phyloP scores from a whole-genome alignment of 1,140 invertebrate genomes.

The Diorhabda sublineata region DNA sequence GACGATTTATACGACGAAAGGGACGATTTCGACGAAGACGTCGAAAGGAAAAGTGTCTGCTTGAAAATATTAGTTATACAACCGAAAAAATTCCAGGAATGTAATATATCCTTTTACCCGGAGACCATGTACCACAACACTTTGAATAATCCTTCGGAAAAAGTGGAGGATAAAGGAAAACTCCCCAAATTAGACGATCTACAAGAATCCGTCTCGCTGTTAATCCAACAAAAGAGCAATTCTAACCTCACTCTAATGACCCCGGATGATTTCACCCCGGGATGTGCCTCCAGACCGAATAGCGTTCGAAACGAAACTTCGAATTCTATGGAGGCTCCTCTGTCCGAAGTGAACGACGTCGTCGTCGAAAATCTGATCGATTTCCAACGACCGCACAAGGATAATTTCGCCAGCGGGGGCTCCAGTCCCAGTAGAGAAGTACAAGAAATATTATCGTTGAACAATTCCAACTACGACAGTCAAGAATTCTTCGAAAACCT shows the following conservation, averaged over 20 bases:
- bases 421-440: slow-evolving; percentile 85
- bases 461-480: slow-evolving; percentile 45
- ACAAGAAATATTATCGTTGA: slow-evolving; percentile 67
- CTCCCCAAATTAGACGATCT: slow-evolving; percentile 42
- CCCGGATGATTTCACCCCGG: slow-evolving; percentile 80
- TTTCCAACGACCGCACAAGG: slow-evolving; percentile 41
- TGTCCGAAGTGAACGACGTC: slow-evolving; percentile 31
- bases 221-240: slow-evolving; percentile 36
- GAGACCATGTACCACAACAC: slow-evolving; percentile 38
- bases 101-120: slow-evolving; percentile 72
- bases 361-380: slow-evolving; percentile 34
- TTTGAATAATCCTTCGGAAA: slow-evolving; percentile 5
- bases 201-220: slow-evolving; percentile 41
- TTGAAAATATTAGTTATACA: slow-evolving; percentile 80
- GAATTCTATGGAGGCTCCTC: slow-evolving; percentile 12
- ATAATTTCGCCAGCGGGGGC: slow-evolving; percentile 61
- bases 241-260: slow-evolving; percentile 69
- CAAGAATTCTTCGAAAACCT: slow-evolving; percentile 43
- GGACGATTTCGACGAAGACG: slow-evolving; percentile 40
- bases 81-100: slow-evolving; percentile 83
- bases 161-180: slow-evolving; percentile 25
- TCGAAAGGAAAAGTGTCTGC: slow-evolving; percentile 18
- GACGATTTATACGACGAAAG: slow-evolving; percentile 37
- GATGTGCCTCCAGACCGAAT: slow-evolving; percentile 47
- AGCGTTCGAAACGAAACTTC: slow-evolving; percentile 25